These are phyloP conservation scores for Micromesistius poutassou DNA, from an alignment of 2,797 vertebrate species.

Conservation along the genomic window DNA sequence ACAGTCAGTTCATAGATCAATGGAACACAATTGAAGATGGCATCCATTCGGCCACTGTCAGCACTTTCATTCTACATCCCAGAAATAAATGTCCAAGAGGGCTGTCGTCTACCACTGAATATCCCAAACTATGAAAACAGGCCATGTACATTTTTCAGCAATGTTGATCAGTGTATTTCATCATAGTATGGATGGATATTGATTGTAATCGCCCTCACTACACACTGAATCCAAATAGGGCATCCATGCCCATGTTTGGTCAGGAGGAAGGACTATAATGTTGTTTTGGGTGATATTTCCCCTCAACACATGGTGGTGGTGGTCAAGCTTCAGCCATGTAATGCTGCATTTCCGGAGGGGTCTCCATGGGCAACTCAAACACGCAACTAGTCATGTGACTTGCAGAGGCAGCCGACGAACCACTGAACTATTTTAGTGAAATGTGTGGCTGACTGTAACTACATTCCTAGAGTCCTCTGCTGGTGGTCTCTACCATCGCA, in stretches of 20 bases:
- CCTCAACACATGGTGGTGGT: background rate
- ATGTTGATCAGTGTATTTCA: background rate
- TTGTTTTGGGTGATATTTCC: background rate
- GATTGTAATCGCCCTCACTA: background rate
- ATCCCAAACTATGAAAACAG: background rate
- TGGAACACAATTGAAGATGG: constrained; percentile 5
- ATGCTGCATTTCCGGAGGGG: no score
- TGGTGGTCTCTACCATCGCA: background rate
- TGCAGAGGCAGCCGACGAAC: background rate
- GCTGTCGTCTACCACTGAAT: background rate
- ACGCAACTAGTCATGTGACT: background rate
- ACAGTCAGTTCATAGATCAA: constrained; percentile 63
- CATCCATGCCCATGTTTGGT: background rate
- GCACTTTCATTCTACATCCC: background rate
- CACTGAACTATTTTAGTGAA: background rate
- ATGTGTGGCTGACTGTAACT: background rate
- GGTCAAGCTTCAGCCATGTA: no score
- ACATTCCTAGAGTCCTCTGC: background rate
- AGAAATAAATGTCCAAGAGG: background rate
- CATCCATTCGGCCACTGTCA: background rate
- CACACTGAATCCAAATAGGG: background rate
- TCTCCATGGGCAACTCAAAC: no score
- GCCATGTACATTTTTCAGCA: background rate
- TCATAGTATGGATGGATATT: background rate
- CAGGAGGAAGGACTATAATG: background rate